Conservation (phyloP, 2,888 invertebrate genomes). For the Erebia ligea region DNA sequence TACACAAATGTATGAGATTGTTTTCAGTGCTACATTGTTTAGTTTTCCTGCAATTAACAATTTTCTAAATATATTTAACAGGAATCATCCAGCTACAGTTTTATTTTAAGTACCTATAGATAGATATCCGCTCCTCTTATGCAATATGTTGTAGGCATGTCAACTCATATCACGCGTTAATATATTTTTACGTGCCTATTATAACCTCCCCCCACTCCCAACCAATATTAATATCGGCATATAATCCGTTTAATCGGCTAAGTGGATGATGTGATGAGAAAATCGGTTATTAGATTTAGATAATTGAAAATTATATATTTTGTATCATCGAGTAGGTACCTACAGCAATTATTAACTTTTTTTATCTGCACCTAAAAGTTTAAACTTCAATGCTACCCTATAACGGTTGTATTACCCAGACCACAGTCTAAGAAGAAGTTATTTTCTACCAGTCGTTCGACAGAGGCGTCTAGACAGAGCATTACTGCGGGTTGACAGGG, state of each 20-base stretch:
- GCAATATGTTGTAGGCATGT: conserved; percentile 1
- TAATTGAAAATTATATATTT: conserved; percentile 10
- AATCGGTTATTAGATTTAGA: conserved; percentile 18
- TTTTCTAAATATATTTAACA: too few relatives aligned
- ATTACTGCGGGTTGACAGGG: too few relatives aligned
- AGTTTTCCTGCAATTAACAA: too few relatives aligned
- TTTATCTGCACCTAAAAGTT: neutral
- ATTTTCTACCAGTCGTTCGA: too few relatives aligned
- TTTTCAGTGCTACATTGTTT: too few relatives aligned
- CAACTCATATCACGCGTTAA: conserved; percentile 43
- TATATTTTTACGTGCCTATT: conserved; percentile 46
- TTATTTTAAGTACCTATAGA: too few relatives aligned
- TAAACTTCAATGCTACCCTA: too few relatives aligned
- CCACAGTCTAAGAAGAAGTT: too few relatives aligned
- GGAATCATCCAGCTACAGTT: too few relatives aligned
- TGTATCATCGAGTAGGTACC: neutral
- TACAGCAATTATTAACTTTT: neutral
- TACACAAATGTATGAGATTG: too few relatives aligned
- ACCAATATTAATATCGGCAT: conserved; percentile 35
- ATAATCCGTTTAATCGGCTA: conserved; percentile 52
- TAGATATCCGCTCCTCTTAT: conserved; percentile 19
- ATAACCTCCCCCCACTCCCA: conserved; percentile 24
- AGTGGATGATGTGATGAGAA: conserved; percentile 42
- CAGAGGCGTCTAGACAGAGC: too few relatives aligned
- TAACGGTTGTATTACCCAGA: too few relatives aligned